phyloP scores from a whole-genome alignment of 2,113 vertebrate genomes.

The Acanthisitta chloris region DNA sequence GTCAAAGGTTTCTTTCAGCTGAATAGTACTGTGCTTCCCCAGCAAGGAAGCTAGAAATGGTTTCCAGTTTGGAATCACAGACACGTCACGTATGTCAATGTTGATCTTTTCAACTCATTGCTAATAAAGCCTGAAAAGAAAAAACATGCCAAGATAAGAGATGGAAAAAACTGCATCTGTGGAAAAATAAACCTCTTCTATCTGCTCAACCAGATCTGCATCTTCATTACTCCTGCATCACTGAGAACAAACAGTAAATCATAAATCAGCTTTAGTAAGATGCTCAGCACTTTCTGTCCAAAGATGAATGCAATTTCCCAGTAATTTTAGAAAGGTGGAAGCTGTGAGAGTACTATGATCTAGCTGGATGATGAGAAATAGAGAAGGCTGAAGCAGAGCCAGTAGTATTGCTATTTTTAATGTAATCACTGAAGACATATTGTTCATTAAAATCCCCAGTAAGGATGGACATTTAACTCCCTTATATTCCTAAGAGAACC shows the following conservation, averaged over 20 bases:
- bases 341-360: not conserved
- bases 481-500: not conserved
- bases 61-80: not conserved
- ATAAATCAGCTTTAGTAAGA: not conserved
- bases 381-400: not conserved
- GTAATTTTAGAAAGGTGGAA: not conserved
- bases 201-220: not conserved
- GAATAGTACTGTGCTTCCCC: not conserved
- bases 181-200: conserved; percentile 10
- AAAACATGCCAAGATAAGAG: not conserved
- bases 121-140: conserved; percentile 13
- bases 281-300: not conserved
- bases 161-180: conserved; percentile 1
- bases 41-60: not conserved
- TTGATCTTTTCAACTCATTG: conserved; percentile 27
- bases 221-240: conserved; percentile 36
- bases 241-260: not conserved
- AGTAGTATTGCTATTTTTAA: not conserved
- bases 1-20: not conserved
- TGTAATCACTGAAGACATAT: not conserved
- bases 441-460: not conserved
- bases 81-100: not conserved
- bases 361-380: not conserved
- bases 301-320: not conserved
- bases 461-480: not conserved